Evolutionary conservation across 2,888 invertebrate genomes (phyloP).

Genomic region (Malacosoma neustria): DNA sequence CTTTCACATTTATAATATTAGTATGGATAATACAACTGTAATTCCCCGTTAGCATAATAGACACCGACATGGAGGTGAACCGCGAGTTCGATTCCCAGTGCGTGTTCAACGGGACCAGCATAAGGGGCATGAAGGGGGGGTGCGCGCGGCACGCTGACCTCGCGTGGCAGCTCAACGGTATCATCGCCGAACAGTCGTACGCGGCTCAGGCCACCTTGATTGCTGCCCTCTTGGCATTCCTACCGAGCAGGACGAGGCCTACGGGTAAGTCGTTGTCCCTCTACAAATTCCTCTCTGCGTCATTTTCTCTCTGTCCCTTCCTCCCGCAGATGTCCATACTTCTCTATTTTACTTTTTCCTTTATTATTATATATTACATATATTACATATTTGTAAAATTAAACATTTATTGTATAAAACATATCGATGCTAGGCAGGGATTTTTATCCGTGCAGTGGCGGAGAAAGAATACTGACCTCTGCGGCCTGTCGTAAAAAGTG

Average conservation of each 20-base stretch:
- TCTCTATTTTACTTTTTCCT: too few species aligned
- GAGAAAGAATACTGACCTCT: too few species aligned
- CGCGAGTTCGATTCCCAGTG: conserved; percentile 60
- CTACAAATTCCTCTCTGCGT: too few species aligned
- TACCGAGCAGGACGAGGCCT: conserved; percentile 19
- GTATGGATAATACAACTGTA: too few species aligned
- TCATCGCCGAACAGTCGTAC: conserved; percentile 37
- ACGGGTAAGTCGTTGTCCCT: conserved; percentile 22
- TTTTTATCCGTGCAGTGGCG: too few species aligned
- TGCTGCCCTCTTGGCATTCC: conserved; percentile 22
- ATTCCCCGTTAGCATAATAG: conserved; percentile 81
- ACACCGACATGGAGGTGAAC: conserved; percentile 80
- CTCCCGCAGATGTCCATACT: too few species aligned
- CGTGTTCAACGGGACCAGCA: conserved; percentile 40
- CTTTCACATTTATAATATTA: too few species aligned
- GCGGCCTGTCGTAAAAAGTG: too few species aligned
- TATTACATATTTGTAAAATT: neutral
- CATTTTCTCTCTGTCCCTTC: too few species aligned
- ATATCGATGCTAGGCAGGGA: neutral
- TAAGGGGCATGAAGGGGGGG: conserved; percentile 48
- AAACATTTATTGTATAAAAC: neutral
- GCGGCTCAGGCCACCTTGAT: conserved; percentile 35
- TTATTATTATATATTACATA: too few species aligned
- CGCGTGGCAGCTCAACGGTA: conserved; percentile 33
- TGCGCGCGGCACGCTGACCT: conserved; percentile 56